A percentile compares a stretch with the other conserved stretches of the same genome.
Conservation (phyloP, 2,888 invertebrate genomes). For the Phortica magna region DNA sequence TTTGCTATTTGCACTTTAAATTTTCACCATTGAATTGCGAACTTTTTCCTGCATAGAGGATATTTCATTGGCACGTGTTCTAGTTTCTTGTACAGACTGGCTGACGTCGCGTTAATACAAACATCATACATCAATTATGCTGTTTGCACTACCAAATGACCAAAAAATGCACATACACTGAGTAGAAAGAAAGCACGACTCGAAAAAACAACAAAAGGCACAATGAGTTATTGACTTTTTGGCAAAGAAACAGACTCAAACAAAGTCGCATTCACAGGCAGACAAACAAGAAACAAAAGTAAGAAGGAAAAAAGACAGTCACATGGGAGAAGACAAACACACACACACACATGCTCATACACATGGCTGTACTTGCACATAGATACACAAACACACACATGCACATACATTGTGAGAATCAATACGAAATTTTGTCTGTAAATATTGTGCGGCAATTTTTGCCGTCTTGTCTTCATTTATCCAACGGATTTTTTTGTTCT, state of each 20-base stretch:
- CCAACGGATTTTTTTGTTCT: not conserved
- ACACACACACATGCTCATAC: not conserved
- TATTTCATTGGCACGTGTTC: not conserved
- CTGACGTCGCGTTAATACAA: not conserved
- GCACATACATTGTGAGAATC: not conserved
- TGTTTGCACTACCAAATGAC: not conserved
- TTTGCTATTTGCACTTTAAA: no score
- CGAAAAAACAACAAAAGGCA: not conserved
- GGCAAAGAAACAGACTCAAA: not conserved
- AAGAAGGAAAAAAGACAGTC: not conserved
- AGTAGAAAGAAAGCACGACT: not conserved
- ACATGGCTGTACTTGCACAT: conserved; percentile 30
- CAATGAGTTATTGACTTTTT: conserved; percentile 1
- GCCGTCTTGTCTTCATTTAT: not conserved
- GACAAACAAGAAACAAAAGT: not conserved
- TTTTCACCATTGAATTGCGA: no score
- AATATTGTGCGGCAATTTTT: conserved; percentile 7
- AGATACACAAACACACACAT: not conserved
- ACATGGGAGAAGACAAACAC: not conserved
- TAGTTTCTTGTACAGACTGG: not conserved
- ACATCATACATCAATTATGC: not conserved
- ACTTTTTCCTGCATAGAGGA: no score
- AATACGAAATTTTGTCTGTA: conserved; percentile 26
- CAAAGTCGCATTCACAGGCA: not conserved
- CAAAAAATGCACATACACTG: not conserved